Conservation (phyloP, 2,888 invertebrate genomes). For the Acleris laterana region DNA sequence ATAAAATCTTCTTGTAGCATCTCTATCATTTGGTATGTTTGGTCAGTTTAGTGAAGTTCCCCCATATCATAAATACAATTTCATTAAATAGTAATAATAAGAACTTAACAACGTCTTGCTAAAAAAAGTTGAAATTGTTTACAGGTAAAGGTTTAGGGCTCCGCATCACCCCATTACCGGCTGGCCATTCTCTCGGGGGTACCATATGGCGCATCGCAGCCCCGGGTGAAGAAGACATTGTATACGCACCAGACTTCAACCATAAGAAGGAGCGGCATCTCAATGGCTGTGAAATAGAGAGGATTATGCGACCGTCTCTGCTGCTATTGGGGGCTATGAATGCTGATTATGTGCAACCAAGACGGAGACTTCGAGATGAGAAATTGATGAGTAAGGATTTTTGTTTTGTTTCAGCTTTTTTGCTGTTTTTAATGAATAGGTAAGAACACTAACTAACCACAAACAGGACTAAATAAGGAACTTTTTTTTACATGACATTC, state of each 20-base stretch:
- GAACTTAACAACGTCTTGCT: too few relatives aligned
- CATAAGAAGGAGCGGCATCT: conserved; percentile 99
- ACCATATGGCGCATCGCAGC: conserved; percentile 99
- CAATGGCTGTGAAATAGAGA: conserved; percentile 97
- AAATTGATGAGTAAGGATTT: conserved; percentile 93
- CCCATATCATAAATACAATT: too few relatives aligned
- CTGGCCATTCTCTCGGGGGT: conserved; percentile 99
- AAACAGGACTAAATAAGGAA: too few relatives aligned
- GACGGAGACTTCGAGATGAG: conserved; percentile 96
- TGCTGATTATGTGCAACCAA: conserved; percentile 95
- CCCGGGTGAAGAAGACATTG: conserved; percentile 98
- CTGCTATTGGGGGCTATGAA: conserved; percentile 98
- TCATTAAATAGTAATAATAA: too few relatives aligned
- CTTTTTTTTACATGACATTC: too few relatives aligned
- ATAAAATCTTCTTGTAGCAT: too few relatives aligned
- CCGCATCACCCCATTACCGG: conserved; percentile 96
- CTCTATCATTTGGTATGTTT: too few relatives aligned
- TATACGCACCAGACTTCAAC: conserved; percentile 99
- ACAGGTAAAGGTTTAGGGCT: conserved; percentile 97
- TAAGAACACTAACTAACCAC: too few relatives aligned
- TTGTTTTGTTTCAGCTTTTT: too few relatives aligned
- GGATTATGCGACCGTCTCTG: conserved; percentile 95
- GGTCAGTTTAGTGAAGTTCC: too few relatives aligned
- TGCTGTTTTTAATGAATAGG: too few relatives aligned
- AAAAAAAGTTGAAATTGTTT: conserved; percentile 33